Percentiles rank a stretch among this genome's conserved stretches.
Conservation (phyloP, 2,113 vertebrate genomes). For the Notarius lentiginosus region DNA sequence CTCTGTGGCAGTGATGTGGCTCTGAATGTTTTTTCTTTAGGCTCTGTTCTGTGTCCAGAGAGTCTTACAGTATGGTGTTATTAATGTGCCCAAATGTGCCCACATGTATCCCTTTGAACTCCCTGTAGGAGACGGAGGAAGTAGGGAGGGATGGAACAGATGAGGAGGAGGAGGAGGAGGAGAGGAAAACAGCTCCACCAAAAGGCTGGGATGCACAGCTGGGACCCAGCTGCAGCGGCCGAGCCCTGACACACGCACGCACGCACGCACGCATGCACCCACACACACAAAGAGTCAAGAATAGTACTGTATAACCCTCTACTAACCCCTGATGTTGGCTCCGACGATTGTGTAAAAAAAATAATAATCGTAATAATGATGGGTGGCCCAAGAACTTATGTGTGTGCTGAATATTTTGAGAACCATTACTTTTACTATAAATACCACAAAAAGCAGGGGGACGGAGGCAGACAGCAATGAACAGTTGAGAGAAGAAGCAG, state of each 20-base stretch:
- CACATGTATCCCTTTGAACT: conserved; percentile 72
- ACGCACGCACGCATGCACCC: conserved; percentile 18
- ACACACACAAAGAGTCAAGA: conserved; percentile 19
- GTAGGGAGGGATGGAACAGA: conserved; percentile 33
- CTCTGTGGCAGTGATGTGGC: not conserved
- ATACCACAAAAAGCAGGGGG: conserved; percentile 24
- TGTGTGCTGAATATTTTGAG: conserved; percentile 13
- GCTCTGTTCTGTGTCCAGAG: conserved; percentile 17
- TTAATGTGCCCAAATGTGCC: conserved; percentile 51
- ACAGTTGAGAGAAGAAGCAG: conserved; percentile 13
- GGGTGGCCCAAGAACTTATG: conserved; percentile 33
- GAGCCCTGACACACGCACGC: conserved; percentile 19
- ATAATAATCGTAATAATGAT: conserved; percentile 41
- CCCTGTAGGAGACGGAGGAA: conserved; percentile 53
- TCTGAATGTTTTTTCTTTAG: conserved; percentile 8
- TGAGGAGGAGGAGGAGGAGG: conserved; percentile 49
- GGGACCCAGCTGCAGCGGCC: conserved; percentile 78
- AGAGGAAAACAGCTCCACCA: conserved; percentile 40
- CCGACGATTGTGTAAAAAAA: conserved; percentile 26
- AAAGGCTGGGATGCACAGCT: conserved; percentile 75
- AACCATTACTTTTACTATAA: conserved; percentile 30
- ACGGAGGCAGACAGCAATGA: not conserved
- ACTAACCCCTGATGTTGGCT: conserved; percentile 25
- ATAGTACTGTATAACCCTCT: conserved; percentile 37
- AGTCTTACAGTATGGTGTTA: conserved; percentile 56